phyloP scores from a whole-genome alignment of 2,113 vertebrate species.

The Corvus hawaiiensis region DNA sequence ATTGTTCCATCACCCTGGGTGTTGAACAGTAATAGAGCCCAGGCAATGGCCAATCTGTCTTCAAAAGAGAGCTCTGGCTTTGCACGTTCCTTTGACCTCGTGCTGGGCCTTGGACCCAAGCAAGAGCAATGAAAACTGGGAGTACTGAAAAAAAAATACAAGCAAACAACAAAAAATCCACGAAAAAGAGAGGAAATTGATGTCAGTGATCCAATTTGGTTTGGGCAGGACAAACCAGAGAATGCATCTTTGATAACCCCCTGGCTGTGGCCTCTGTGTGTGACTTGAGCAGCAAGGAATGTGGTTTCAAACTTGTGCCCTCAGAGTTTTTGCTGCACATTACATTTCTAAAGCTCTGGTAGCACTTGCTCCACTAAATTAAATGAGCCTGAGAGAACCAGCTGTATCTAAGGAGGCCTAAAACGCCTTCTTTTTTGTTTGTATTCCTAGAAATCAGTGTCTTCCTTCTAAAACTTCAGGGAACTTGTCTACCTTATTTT shows the following conservation, averaged over 20 bases:
- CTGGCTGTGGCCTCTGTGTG: background rate
- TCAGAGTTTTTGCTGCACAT: background rate
- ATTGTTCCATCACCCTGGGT: background rate
- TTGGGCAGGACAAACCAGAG: background rate
- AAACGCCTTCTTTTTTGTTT: background rate
- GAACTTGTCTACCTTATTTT: background rate
- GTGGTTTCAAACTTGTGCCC: background rate
- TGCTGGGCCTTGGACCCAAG: background rate
- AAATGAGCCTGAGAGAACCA: background rate
- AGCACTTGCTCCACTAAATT: background rate
- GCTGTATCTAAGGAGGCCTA: background rate
- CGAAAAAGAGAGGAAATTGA: background rate
- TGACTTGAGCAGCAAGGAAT: background rate
- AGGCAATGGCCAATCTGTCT: background rate
- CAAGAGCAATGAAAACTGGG: background rate
- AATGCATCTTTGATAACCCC: fast-evolving
- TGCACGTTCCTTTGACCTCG: background rate
- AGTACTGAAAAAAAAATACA: background rate
- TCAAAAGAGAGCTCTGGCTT: background rate
- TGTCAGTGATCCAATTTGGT: background rate
- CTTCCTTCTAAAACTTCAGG: background rate
- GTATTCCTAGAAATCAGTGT: background rate
- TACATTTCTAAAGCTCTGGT: background rate
- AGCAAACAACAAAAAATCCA: background rate
- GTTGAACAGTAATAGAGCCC: background rate